Evolutionary conservation across 2,797 vertebrate genomes (phyloP), one percentile per base, ranked within the genome.

Genomic region (Leptoclinus maculatus): DNA sequence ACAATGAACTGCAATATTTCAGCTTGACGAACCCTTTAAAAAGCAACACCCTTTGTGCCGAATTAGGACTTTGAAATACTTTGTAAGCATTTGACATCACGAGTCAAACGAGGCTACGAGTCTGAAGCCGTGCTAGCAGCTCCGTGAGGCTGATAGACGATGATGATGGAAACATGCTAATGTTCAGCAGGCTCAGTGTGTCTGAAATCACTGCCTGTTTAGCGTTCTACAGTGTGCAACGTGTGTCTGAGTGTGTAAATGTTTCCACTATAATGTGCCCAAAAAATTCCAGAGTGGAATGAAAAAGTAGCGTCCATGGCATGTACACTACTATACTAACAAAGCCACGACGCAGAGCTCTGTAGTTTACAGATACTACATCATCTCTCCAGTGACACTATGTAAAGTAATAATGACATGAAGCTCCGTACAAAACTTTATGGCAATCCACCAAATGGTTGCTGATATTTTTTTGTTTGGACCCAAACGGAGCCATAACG

Each of bases 1-100:
- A 91, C 87, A 90, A 91, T 81, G 77, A 83, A 71, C 69, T 70
- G 84, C 56, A 74, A 47, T 77, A 80, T 80, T 83, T 57, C 60
- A 60, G 69, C 53, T 73, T 54, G 68, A 78, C 36, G 5, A 79
- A 80, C 60, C 43, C 64, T 71, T 78, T 45, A 71, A 72, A 85
- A 75, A 74, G 41, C 21, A 65, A 32, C 3, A 19, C 25, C 56
- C 54, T 83, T 86, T 82, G 70, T 76, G 74, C 43, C 66, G 67
- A 78, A 72, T 84, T 71, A 59, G 58, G 66, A 68, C 76, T 80
- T 79, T 71, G 70, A 89, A 84, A 87, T 64, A 80, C 63, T 83
- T 69, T 53, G 32, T 39, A 39, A 34, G 51, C 59, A 56, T 38
- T 39, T 13, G 36, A 13, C 29, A 56, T 59, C 57, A 45, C 47